Evolutionary conservation across 2,113 vertebrate species (phyloP).

Genomic region (Cyanistes caeruleus): DNA sequence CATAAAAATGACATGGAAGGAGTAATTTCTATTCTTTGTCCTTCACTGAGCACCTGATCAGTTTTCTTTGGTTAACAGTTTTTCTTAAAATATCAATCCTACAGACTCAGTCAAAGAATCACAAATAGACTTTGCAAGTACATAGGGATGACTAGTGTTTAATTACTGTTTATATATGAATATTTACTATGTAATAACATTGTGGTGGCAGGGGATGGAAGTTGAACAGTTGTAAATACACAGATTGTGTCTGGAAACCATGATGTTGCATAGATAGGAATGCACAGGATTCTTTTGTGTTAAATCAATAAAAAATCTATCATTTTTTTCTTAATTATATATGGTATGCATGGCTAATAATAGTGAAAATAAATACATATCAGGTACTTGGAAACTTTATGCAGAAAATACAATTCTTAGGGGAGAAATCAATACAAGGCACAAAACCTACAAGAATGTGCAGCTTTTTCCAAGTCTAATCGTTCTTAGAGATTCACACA

Average conservation of each 20-base stretch:
- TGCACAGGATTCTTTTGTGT: neutral
- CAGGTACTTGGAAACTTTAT: neutral
- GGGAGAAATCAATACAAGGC: neutral
- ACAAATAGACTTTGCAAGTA: neutral
- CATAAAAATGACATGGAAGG: neutral
- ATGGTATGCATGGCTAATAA: neutral
- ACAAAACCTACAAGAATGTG: neutral
- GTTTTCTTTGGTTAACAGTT: neutral
- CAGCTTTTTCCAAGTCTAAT: neutral
- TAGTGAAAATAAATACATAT: neutral
- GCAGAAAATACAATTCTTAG: neutral
- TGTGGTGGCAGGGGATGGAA: neutral
- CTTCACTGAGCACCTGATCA: neutral
- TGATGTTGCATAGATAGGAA: neutral
- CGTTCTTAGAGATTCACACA: neutral
- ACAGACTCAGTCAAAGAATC: neutral
- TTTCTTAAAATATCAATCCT: neutral
- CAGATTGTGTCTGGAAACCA: neutral
- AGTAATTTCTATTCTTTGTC: neutral
- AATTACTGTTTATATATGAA: neutral
- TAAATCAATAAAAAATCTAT: neutral
- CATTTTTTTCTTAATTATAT: neutral
- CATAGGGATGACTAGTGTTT: neutral
- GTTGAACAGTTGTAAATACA: neutral
- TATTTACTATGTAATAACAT: neutral